phyloP scores from a whole-genome alignment of 2,113 vertebrate species.

The Dicentrarchus labrax region DNA sequence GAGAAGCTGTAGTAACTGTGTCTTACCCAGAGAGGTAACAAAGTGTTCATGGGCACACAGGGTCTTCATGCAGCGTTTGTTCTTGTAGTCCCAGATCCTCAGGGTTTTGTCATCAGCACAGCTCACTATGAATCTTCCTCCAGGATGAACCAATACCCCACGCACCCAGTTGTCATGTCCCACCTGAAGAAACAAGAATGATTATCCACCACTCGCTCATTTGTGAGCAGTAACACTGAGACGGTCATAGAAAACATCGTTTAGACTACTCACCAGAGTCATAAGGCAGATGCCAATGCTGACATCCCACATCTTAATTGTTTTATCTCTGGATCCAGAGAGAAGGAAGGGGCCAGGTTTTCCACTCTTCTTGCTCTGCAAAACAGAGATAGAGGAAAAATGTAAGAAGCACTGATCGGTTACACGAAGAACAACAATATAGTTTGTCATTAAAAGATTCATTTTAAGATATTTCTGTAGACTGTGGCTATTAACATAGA shows the following conservation, averaged over 20 bases:
- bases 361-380: conserved; percentile 97
- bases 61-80: conserved; percentile 99
- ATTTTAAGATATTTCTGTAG: not conserved
- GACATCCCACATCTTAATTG: conserved; percentile 99
- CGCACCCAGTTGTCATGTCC: conserved; percentile 99
- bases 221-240: not conserved
- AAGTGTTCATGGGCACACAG: conserved; percentile 99
- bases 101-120: conserved; percentile 99
- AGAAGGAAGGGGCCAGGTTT: conserved; percentile 98
- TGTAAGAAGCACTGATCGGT: not conserved
- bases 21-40: conserved; percentile 99
- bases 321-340: conserved; percentile 99
- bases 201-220: conserved; percentile 22
- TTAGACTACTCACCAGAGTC: conserved; percentile 84
- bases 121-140: conserved; percentile 98
- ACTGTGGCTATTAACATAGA: not conserved
- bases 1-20: not conserved
- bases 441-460: conserved; percentile 1
- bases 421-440: not conserved
- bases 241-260: not conserved
- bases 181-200: conserved; percentile 83
- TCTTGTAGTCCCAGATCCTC: conserved; percentile 99
- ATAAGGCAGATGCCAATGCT: conserved; percentile 97
- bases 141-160: conserved; percentile 96
- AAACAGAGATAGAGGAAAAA: conserved; percentile 27